A percentile compares a stretch with the other conserved stretches of the same genome.
Evolutionary conservation across 2,113 vertebrate species (phyloP).

Genomic region (Periophthalmus modestus): DNA sequence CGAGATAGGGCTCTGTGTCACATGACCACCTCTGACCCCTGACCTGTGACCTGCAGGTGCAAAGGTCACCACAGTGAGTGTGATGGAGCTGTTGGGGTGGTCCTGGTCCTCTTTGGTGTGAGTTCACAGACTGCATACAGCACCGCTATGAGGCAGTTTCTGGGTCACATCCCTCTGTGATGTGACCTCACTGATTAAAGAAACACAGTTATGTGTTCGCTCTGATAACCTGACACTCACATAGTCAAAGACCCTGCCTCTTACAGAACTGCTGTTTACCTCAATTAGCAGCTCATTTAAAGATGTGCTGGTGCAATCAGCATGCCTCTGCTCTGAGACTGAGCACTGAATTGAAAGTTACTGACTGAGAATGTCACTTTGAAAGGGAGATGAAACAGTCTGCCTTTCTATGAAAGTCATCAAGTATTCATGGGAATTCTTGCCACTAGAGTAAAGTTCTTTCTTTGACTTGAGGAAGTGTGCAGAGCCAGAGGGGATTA

Average conservation of each 20-base stretch:
- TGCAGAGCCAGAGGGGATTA: constrained; percentile 69
- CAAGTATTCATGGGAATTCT: constrained; percentile 75
- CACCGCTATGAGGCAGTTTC: constrained; percentile 46
- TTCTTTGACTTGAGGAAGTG: constrained; percentile 72
- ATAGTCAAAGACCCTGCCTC: constrained; percentile 37
- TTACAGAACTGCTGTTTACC: constrained; percentile 63
- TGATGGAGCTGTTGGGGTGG: constrained; percentile 39
- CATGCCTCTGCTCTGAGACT: constrained; percentile 27
- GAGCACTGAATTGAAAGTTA: constrained; percentile 49
- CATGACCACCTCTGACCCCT: constrained; percentile 65
- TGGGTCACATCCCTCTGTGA: constrained; percentile 57
- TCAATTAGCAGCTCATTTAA: constrained; percentile 70
- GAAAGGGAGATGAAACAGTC: constrained; percentile 60
- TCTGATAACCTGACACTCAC: constrained; percentile 30
- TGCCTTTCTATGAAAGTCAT: constrained; percentile 66
- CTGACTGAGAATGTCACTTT: constrained; percentile 63
- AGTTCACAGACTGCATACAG: constrained; percentile 48
- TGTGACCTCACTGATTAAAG: constrained; percentile 58
- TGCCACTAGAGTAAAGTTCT: constrained; percentile 77
- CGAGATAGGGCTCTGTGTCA: constrained; percentile 48
- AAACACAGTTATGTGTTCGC: constrained; percentile 49
- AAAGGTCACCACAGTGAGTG: constrained; percentile 17
- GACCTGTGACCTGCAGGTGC: constrained; percentile 41
- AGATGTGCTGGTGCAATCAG: constrained; percentile 52
- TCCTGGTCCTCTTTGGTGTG: constrained; percentile 45